phyloP scores from a whole-genome alignment of 2,888 invertebrate species.

The Vannuccia rotundouncinata region DNA sequence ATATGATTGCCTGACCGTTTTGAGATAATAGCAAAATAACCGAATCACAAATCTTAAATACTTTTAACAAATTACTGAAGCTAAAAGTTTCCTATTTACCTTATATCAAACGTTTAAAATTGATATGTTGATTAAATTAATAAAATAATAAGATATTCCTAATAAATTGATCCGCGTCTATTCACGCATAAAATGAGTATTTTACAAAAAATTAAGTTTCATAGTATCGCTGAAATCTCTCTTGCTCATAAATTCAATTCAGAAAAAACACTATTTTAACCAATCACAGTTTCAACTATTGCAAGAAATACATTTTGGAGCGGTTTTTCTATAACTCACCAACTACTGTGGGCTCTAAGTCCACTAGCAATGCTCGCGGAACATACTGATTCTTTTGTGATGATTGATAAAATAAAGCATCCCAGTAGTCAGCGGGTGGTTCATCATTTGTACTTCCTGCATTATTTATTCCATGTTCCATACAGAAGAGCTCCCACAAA shows the following conservation, averaged over 20 bases:
- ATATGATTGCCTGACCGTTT: no score
- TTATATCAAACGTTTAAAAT: no score
- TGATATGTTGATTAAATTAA: no score
- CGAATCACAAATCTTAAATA: no score
- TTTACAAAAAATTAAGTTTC: no score
- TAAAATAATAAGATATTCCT: no score
- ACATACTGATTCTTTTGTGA: slow-evolving; percentile 17
- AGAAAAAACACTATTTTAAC: background rate
- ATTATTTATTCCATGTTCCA: slow-evolving; percentile 58
- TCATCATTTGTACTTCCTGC: slow-evolving; percentile 44
- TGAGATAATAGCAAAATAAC: no score
- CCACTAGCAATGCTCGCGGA: slow-evolving; percentile 27
- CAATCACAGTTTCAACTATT: background rate
- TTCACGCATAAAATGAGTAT: no score
- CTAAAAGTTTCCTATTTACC: no score
- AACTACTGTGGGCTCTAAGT: slow-evolving; percentile 34
- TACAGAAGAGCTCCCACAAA: slow-evolving; percentile 59
- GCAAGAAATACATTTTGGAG: background rate
- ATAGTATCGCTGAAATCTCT: no score
- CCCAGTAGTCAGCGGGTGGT: slow-evolving; percentile 4
- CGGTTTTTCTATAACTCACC: slow-evolving; percentile 28
- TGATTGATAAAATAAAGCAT: slow-evolving; percentile 28
- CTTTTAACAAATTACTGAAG: no score
- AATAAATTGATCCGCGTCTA: no score
- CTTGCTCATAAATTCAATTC: background rate